Evolutionary conservation across 2,797 vertebrate genomes (phyloP), one percentile per base, ranked within the genome.

Genomic region (Tauraco hartlaubi): DNA sequence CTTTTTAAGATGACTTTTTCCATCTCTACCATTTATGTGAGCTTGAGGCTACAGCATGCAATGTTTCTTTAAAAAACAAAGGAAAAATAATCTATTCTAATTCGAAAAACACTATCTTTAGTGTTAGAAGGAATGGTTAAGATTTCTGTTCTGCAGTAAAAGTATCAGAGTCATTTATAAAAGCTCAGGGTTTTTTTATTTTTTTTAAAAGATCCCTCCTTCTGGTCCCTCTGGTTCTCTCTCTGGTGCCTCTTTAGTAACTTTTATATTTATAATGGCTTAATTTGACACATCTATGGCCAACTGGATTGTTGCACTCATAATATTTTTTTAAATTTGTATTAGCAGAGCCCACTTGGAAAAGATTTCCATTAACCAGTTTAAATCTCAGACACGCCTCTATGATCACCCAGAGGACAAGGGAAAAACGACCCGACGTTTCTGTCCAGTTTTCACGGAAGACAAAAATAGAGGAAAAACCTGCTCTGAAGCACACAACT

Each of bases 131-230:
- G 91, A 88, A 31, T 1, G 31, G 58, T 51, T 76, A 59, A 71
- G 80, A 75, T 85, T 92, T 95, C 69, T 97, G 87, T 72, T 95
- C 93, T 93, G 88, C 82, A 95, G 97, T 97, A 94, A 15, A 79
- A 96, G 29, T 76, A 90, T 82, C 77, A 89, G 64, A 72, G 75
- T 91, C 33, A 94, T 93, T 96, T 95, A 75, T 74, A 56, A 96
- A 66, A 85, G 41, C 29, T n/a, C 3, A 22, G 1, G 8, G 4
- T 1, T 16, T 91, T 52, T 25, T 63, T 39, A 62, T 49, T 48
- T 92, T 67, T 92, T 67, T 52, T 31, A 18, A 91, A 81, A 78
- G 52, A 54, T 63, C 62, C n/a, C 33, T 61, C 63, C 29, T 95
- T 80, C 77, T 95, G 71, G 26, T 96, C 55, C 64, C 80, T 76